phyloP scores from a whole-genome alignment of 92 coral and sea anemone genomes.

The Micromussa lordhowensis region DNA sequence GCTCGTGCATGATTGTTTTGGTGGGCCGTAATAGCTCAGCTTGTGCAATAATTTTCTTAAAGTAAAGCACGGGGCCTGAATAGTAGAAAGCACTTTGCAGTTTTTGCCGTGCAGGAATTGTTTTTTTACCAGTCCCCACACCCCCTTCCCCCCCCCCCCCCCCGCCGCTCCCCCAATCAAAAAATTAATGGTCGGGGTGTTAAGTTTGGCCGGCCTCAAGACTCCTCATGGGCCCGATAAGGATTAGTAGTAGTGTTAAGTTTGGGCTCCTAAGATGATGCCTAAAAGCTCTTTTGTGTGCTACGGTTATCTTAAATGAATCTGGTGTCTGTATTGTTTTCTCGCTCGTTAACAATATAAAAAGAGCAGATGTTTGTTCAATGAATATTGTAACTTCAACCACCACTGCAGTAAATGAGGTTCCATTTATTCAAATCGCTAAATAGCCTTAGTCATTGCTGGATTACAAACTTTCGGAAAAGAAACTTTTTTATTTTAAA shows the following conservation, averaged over 20 bases:
- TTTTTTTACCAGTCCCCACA: no score
- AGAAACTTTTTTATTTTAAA: neutral
- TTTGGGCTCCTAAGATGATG: neutral
- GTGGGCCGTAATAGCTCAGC: no score
- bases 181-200: no score
- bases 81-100: no score
- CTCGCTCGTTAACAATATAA: neutral
- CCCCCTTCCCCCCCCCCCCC: no score
- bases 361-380: constrained; percentile 34
- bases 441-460: neutral
- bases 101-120: no score
- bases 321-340: neutral
- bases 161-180: no score
- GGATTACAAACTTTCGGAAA: neutral
- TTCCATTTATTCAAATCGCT: constrained; percentile 13
- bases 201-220: no score
- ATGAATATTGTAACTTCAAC: neutral
- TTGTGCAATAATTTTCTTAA: no score
- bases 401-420: neutral
- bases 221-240: no score
- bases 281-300: neutral
- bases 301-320: neutral
- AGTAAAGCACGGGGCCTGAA: no score
- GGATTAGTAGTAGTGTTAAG: constrained; percentile 5
- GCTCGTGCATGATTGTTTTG: no score